These are phyloP conservation scores for Cotesia congregata DNA, from an alignment of 2,888 invertebrate species.

Conservation along the genomic window DNA sequence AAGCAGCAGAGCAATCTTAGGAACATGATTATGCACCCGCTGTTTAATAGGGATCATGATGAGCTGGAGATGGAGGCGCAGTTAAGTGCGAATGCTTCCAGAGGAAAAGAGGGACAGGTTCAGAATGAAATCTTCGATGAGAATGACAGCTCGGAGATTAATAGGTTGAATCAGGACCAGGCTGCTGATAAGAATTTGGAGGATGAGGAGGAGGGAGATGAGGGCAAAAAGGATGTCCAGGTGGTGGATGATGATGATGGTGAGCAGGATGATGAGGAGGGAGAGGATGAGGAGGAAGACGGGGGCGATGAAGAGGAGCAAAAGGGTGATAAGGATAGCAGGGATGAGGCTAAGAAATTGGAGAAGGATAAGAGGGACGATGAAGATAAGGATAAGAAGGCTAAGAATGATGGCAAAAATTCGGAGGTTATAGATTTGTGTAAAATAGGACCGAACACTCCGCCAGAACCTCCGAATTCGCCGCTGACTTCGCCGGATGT, in stretches of 20 bases:
- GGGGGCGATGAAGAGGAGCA: conserved; percentile 32
- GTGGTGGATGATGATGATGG: not conserved
- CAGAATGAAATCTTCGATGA: conserved; percentile 16
- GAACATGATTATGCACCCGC: conserved; percentile 72
- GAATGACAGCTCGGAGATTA: conserved; percentile 18
- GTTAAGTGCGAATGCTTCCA: conserved; percentile 67
- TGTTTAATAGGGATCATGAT: conserved; percentile 75
- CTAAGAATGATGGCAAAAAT: conserved; percentile 40
- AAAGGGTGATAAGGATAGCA: conserved; percentile 32
- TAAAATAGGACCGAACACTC: conserved; percentile 79
- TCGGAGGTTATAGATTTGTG: conserved; percentile 66
- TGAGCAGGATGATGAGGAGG: conserved; percentile 28
- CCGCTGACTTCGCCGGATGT: conserved; percentile 84
- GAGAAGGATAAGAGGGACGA: conserved; percentile 61
- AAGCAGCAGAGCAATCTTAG: conserved; percentile 63
- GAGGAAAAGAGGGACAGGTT: conserved; percentile 49
- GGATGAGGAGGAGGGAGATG: conserved; percentile 20
- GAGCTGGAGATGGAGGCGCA: conserved; percentile 58
- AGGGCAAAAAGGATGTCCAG: conserved; percentile 2
- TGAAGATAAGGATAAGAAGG: conserved; percentile 16
- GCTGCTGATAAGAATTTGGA: not conserved
- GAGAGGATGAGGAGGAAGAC: conserved; percentile 29
- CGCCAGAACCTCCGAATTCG: conserved; percentile 78
- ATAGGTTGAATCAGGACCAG: not conserved
- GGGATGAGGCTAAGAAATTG: conserved; percentile 60